Percentiles rank a stretch among this genome's conserved stretches.
Evolutionary conservation across 2,888 invertebrate species (phyloP).

Genomic region (Amiota mariae): DNA sequence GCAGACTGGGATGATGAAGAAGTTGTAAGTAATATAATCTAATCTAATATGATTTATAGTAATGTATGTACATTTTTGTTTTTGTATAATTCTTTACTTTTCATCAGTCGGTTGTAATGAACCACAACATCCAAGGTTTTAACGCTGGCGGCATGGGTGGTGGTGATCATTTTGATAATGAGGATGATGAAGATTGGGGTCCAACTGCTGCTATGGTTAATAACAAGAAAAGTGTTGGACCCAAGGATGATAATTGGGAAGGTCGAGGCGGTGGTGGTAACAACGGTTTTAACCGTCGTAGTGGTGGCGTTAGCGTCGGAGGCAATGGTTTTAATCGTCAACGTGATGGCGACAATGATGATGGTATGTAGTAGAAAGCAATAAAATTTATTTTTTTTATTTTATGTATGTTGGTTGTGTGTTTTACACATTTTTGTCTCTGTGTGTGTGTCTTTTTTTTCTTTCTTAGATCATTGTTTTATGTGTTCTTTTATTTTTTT

Average conservation of each 20-base stretch:
- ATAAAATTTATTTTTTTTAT: no score
- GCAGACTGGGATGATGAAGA: slow-evolving; percentile 60
- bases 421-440: no score
- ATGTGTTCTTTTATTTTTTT: neutral
- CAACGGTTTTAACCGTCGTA: slow-evolving; percentile 33
- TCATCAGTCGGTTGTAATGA: slow-evolving; percentile 44
- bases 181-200: slow-evolving; percentile 4
- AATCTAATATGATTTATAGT: no score
- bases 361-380: slow-evolving; percentile 27
- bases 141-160: neutral
- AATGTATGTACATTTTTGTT: no score
- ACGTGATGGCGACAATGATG: slow-evolving; percentile 17
- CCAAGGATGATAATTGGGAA: slow-evolving; percentile 32
- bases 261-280: slow-evolving; percentile 31
- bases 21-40: slow-evolving; percentile 1
- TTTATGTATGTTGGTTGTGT: no score
- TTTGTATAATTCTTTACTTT: no score
- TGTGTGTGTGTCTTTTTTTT: no score
- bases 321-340: slow-evolving; percentile 20
- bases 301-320: slow-evolving; percentile 30
- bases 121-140: slow-evolving; percentile 12
- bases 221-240: slow-evolving; percentile 65
- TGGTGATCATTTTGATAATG: neutral
- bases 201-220: neutral
- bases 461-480: no score